Percentiles rank a stretch among this genome's conserved stretches.
These are phyloP conservation scores for Lepidothrix coronata DNA, from an alignment of 2,113 vertebrate species.

Conservation along the genomic window DNA sequence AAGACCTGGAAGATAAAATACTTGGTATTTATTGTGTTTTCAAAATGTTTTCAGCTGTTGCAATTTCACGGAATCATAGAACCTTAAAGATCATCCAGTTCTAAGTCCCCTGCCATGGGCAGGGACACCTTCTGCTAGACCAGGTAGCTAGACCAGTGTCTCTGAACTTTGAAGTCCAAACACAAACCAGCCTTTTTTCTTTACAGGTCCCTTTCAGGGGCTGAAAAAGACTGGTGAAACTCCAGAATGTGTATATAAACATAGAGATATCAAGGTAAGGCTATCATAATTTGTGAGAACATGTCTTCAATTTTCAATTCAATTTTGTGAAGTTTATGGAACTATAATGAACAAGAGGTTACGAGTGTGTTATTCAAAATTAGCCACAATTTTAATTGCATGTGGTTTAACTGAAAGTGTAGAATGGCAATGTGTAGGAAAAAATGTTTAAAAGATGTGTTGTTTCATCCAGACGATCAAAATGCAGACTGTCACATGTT, in stretches of 20 bases:
- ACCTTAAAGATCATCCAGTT: background rate
- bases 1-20: background rate
- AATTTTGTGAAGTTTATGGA: background rate
- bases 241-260: background rate
- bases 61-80: background rate
- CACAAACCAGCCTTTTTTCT: background rate
- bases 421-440: background rate
- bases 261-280: background rate
- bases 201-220: background rate
- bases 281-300: background rate
- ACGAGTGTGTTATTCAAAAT: background rate
- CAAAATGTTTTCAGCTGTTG: background rate
- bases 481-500: background rate
- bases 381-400: background rate
- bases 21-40: background rate
- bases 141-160: background rate
- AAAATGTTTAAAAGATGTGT: background rate
- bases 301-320: background rate
- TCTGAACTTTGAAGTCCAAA: background rate
- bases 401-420: background rate
- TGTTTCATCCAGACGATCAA: background rate
- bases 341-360: background rate
- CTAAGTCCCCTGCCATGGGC: background rate
- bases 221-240: background rate
- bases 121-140: background rate